Evolutionary conservation across 1,140 invertebrate species (phyloP).

Genomic region (Trichogramma pretiosum): DNA sequence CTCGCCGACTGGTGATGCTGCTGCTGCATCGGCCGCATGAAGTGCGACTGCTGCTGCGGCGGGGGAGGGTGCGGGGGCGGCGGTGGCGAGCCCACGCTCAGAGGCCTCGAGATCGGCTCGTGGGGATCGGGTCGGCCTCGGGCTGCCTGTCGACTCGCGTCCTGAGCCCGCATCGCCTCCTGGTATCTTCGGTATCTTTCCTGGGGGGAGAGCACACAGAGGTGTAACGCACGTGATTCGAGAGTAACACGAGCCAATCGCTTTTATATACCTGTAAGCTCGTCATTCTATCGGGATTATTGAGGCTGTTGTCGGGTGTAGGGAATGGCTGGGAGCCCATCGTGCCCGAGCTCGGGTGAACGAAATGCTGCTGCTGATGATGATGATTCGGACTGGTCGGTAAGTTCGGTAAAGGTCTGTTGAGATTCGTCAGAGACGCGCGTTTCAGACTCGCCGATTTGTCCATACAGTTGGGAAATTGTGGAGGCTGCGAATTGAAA

Average conservation of each 20-base stretch:
- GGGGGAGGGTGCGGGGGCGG: conserved; percentile 28
- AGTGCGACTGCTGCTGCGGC: conserved; percentile 29
- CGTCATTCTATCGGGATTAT: conserved; percentile 40
- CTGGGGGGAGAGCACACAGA: conserved; percentile 25
- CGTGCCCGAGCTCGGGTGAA: too few relatives aligned
- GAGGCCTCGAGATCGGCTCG: background rate
- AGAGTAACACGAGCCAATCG: too few relatives aligned
- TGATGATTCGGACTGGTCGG: background rate
- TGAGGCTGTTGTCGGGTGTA: too few relatives aligned
- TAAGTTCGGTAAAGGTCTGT: conserved; percentile 7
- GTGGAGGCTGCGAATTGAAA: too few relatives aligned
- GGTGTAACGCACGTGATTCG: background rate
- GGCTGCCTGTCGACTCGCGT: conserved; percentile 34
- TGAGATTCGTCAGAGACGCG: conserved; percentile 2
- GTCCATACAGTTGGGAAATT: too few relatives aligned
- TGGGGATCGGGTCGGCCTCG: conserved; percentile 2
- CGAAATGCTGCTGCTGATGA: too few relatives aligned
- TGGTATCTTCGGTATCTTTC: conserved; percentile 59
- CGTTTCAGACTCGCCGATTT: conserved; percentile 1
- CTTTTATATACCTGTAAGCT: too few relatives aligned
- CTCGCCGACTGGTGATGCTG: conserved; percentile 40
- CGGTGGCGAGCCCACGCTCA: background rate
- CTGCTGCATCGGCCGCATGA: too few relatives aligned
- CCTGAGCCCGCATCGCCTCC: conserved; percentile 47
- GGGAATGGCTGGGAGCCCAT: too few relatives aligned